These are phyloP conservation scores for Pteropus alecto DNA, from an alignment of 2,113 vertebrate species.

Conservation along the genomic window DNA sequence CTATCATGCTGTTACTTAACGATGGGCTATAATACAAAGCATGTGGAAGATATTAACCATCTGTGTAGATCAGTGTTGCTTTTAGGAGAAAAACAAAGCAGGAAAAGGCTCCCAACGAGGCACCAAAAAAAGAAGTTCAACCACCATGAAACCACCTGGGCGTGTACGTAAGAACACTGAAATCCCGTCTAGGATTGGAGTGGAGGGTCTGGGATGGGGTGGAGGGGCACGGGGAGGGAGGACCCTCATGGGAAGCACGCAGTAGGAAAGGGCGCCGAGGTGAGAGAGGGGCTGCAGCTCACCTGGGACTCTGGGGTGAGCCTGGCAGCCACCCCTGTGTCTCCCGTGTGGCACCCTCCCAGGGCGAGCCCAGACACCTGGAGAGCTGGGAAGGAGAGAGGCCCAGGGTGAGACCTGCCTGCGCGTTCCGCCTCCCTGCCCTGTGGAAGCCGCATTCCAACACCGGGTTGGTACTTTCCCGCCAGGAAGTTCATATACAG, in stretches of 20 bases:
- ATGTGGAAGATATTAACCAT: neutral
- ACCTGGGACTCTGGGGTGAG: constrained; percentile 50
- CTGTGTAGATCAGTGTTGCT: neutral
- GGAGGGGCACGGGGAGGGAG: too few relatives aligned
- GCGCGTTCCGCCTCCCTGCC: neutral
- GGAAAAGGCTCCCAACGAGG: too few relatives aligned
- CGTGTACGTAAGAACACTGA: too few relatives aligned
- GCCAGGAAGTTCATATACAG: neutral
- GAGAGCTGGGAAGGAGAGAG: constrained; percentile 32
- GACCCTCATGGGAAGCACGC: too few relatives aligned
- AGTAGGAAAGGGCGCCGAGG: too few relatives aligned
- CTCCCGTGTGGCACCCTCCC: neutral
- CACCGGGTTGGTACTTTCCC: neutral
- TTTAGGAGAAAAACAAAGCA: too few relatives aligned
- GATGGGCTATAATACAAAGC: neutral
- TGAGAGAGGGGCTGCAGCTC: neutral
- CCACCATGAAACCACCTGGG: too few relatives aligned
- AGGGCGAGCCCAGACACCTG: constrained; percentile 33
- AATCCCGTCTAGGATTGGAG: too few relatives aligned
- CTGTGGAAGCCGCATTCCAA: neutral
- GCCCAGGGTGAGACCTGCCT: neutral
- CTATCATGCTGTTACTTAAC: neutral
- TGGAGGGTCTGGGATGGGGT: too few relatives aligned
- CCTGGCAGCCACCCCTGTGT: neutral
- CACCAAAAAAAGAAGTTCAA: too few relatives aligned